Base-by-base conservation (phyloP, 64 coral and sea anemone genomes). In the Actinia tenebrosa region DNA sequence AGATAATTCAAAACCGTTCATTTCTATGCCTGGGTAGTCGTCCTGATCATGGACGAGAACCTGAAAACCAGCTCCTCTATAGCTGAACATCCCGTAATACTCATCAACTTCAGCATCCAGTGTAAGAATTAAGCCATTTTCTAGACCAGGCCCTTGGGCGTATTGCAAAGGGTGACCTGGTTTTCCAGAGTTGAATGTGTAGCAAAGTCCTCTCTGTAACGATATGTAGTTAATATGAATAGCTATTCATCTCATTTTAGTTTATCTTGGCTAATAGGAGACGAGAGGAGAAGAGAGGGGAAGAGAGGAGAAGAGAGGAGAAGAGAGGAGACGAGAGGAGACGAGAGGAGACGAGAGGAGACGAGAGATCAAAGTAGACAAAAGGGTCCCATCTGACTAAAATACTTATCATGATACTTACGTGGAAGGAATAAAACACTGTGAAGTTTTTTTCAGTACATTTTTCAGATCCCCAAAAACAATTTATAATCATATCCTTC, bases 131-230 rank as follows among this genome's bases (percentile, higher is more conserved):
- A 89, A 62, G 9, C 53, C 88, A 3, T 58, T 23, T 6, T 17
- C 23, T 25, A 15, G 53, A 45, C 62, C 66, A 16, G 81, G 26
- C 16, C 46, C 16, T 5, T 81, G 16, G n/a, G 80, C 17, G 25
- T 42, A 71, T 54, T 72, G 50, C 61, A 84, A 2, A 44, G 43
- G 88, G 44, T 83, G 19, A 75, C 88, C 88, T 30, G 50, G 63
- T 16, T 58, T 50, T 5, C 88, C 88, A 58, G 88, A 89, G 64
- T 89, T 89, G 44, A 89, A 84, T 11, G 88, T 89, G 30, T 89
- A 56, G 64, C 88, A 89, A 17, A 89, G 64, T 58, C 88, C 88
- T 72, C 25, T 72, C 68, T 72, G 25, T 27, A 37, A 72, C 1
- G n/a, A 37, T 72, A 64, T 37, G 30, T 37, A 37, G 30, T 37